phyloP scores from a whole-genome alignment of 2,113 vertebrate genomes.

The Aegotheles bennettii region DNA sequence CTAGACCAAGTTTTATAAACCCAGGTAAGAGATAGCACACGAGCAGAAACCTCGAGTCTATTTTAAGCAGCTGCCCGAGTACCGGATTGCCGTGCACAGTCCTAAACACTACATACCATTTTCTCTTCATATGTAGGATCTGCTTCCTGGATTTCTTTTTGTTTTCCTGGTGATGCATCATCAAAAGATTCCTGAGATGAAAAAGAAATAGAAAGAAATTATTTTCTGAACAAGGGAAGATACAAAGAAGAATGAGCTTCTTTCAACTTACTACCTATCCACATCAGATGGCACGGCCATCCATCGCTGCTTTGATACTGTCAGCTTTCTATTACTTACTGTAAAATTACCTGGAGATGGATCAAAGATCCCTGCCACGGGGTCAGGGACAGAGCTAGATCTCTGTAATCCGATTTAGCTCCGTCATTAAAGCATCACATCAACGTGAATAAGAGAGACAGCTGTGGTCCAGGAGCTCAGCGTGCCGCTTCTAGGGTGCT shows the following conservation, averaged over 20 bases:
- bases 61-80: not conserved
- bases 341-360: not conserved
- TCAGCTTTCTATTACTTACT: not conserved
- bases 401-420: not conserved
- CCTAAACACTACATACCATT: slow-evolving; percentile 80
- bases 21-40: not conserved
- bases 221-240: not conserved
- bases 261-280: not conserved
- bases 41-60: not conserved
- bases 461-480: not conserved
- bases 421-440: slow-evolving; percentile 8
- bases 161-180: slow-evolving; percentile 78
- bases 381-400: not conserved
- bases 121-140: slow-evolving; percentile 93
- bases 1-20: not conserved
- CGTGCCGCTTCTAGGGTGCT: not conserved
- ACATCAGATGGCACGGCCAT: not conserved
- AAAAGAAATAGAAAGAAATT: slow-evolving; percentile 39
- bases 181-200: slow-evolving; percentile 75
- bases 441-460: not conserved
- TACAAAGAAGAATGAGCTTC: not conserved
- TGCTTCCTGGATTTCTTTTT: slow-evolving; percentile 80
- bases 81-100: not conserved
- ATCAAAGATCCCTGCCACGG: not conserved
- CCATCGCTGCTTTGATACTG: not conserved